These are phyloP conservation scores for Conchocele bisecta DNA, from an alignment of 2,888 invertebrate genomes.

Conservation along the genomic window DNA sequence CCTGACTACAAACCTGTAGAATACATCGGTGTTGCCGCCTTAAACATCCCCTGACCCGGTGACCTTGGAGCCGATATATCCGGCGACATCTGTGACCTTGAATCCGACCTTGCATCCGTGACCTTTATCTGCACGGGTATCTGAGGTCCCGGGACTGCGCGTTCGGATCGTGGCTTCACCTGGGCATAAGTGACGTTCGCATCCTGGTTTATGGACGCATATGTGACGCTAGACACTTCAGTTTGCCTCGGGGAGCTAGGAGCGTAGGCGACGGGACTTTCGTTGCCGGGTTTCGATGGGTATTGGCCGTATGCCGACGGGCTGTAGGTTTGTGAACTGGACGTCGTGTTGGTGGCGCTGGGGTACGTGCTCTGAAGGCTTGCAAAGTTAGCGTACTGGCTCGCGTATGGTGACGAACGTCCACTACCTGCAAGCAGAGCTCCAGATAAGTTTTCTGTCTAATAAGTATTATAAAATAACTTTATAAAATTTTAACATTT, in stretches of 20 bases:
- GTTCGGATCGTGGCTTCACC: constrained; percentile 58
- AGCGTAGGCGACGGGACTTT: constrained; percentile 24
- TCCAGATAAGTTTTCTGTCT: background rate
- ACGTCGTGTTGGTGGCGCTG: constrained; percentile 33
- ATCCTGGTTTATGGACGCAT: constrained; percentile 34
- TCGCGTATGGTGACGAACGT: constrained; percentile 57
- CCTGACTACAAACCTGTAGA: no score
- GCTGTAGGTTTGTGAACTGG: constrained; percentile 19
- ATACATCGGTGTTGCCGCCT: background rate
- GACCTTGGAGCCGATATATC: no score
- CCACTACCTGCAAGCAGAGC: constrained; percentile 54
- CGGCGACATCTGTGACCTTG: constrained; percentile 15
- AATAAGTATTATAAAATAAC: no score
- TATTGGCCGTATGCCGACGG: constrained; percentile 44
- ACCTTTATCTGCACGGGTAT: constrained; percentile 62
- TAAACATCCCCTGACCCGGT: background rate
- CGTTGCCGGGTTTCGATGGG: constrained; percentile 25
- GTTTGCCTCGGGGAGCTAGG: constrained; percentile 24
- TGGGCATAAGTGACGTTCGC: constrained; percentile 57
- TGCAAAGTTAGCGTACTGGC: constrained; percentile 69
- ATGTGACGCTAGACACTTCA: constrained; percentile 34
- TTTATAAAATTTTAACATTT: no score
- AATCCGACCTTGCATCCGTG: constrained; percentile 17
- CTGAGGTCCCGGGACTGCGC: constrained; percentile 74
- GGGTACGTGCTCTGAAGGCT: constrained; percentile 49